phyloP scores from a whole-genome alignment of 2,797 vertebrate genomes.

The Rhabdophis nuchalis region DNA sequence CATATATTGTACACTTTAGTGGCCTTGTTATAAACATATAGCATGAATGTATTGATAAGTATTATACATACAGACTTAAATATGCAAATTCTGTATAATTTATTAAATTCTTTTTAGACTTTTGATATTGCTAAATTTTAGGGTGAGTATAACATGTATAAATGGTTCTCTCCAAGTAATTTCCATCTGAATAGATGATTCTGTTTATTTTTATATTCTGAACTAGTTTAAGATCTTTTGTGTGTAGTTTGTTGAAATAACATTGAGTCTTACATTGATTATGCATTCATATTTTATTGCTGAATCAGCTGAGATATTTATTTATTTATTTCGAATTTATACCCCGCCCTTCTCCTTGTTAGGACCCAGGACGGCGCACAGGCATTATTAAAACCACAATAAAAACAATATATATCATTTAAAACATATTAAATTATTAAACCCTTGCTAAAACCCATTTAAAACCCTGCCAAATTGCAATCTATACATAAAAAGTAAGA shows the following conservation, averaged over 20 bases:
- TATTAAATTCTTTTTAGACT: background rate
- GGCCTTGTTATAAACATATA: too few relatives aligned
- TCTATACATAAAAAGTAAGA: too few relatives aligned
- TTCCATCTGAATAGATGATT: background rate
- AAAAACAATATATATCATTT: too few relatives aligned
- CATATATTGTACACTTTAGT: background rate
- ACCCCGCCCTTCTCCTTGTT: too few relatives aligned
- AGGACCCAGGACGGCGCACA: too few relatives aligned
- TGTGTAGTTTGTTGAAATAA: background rate
- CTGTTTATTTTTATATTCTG: background rate
- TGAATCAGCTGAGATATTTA: conserved; percentile 20
- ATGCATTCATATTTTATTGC: conserved; percentile 4
- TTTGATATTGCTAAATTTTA: background rate
- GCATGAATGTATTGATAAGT: background rate
- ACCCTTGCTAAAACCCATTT: too few relatives aligned
- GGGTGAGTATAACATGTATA: background rate
- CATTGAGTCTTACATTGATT: background rate
- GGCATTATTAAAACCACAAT: too few relatives aligned
- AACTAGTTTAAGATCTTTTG: background rate
- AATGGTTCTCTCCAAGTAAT: background rate
- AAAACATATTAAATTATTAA: too few relatives aligned
- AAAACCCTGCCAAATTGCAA: too few relatives aligned
- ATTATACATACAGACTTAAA: background rate
- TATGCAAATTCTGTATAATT: background rate
- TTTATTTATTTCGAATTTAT: background rate